phyloP scores from a whole-genome alignment of 2,888 invertebrate species.

The Hoplodrina blanda region DNA sequence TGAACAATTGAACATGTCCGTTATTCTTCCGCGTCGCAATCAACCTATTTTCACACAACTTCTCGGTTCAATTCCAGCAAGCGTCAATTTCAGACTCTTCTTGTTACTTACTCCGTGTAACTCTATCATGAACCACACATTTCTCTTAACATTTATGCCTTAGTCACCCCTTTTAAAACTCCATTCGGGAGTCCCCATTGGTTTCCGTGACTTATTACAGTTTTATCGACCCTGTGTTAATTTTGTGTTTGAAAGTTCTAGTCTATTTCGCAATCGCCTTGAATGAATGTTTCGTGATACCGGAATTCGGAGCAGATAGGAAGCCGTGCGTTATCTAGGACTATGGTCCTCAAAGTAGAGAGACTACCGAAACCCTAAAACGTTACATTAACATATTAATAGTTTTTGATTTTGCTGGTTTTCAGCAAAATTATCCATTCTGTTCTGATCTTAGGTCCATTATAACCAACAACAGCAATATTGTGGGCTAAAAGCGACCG shows the following conservation, averaged over 20 bases:
- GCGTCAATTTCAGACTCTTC: background rate
- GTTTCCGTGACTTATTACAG: too few relatives aligned
- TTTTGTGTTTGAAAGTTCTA: background rate
- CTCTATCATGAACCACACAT: too few relatives aligned
- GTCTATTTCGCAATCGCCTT: background rate
- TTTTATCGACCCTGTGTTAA: too few relatives aligned
- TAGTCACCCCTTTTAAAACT: too few relatives aligned
- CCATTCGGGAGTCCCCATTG: too few relatives aligned
- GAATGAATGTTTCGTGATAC: background rate
- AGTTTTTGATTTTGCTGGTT: background rate
- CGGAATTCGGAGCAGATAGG: background rate
- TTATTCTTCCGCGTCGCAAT: background rate
- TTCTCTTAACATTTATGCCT: too few relatives aligned
- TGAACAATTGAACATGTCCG: background rate
- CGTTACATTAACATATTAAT: too few relatives aligned
- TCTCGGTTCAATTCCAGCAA: background rate
- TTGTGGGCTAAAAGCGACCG: background rate
- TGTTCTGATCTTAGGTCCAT: background rate
- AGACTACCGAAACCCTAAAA: background rate
- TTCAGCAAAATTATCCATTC: background rate
- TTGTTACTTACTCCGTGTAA: background rate
- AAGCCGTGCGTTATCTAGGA: background rate
- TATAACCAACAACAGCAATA: background rate
- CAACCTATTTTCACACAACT: background rate
- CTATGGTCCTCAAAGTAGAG: too few relatives aligned